phyloP scores from a whole-genome alignment of 2,113 vertebrate species.

The Prunella fulvescens region DNA sequence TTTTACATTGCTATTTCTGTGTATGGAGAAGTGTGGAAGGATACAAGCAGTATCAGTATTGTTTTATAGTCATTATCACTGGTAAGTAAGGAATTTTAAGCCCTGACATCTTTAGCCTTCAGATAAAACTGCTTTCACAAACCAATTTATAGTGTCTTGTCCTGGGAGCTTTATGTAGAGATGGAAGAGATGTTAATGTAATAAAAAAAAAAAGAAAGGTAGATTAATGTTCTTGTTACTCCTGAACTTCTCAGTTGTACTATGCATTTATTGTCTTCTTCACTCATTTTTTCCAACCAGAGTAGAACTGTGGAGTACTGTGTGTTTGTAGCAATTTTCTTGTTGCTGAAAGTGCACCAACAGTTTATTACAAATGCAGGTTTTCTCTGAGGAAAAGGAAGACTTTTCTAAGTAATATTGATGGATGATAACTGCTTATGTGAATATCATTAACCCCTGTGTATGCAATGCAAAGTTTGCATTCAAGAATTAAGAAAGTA shows the following conservation, averaged over 20 bases:
- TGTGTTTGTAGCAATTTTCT: background rate
- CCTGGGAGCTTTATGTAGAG: background rate
- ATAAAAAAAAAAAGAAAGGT: slow-evolving; percentile 38
- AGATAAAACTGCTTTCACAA: slow-evolving; percentile 34
- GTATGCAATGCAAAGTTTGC: background rate
- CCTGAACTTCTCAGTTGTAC: background rate
- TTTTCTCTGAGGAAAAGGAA: background rate
- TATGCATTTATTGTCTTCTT: background rate
- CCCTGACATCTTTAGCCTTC: background rate
- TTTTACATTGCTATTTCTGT: background rate
- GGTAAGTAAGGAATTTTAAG: slow-evolving; percentile 26
- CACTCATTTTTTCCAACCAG: background rate
- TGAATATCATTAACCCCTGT: background rate
- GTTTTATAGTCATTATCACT: slow-evolving; percentile 34
- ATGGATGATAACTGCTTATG: background rate
- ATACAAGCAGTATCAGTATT: background rate
- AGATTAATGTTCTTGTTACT: slow-evolving; percentile 2
- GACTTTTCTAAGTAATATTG: background rate
- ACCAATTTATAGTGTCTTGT: slow-evolving; percentile 26
- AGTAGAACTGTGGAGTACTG: background rate
- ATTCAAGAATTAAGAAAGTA: background rate
- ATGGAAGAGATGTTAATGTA: slow-evolving; percentile 29
- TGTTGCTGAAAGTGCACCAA: background rate
- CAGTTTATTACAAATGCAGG: background rate
- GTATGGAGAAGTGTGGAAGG: background rate